Percentiles rank a stretch among this genome's conserved stretches.
Conservation (phyloP, 2,888 invertebrate species). For the Sacculina carcini region DNA sequence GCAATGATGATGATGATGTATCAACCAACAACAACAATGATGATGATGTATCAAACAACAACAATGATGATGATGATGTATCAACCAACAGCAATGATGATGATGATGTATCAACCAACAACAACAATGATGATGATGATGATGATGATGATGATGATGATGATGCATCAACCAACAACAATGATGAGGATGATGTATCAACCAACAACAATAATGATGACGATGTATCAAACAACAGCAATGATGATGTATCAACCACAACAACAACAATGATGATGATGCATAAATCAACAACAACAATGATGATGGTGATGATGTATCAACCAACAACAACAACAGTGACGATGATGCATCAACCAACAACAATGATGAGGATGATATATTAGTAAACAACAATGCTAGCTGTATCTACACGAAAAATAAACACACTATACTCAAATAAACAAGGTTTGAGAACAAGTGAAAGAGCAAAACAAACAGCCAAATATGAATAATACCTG, state of each 20-base stretch:
- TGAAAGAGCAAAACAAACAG: no score
- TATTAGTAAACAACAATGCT: no score
- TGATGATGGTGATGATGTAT: neutral
- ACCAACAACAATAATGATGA: neutral
- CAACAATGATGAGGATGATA: neutral
- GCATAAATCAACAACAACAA: neutral
- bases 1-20: neutral
- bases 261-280: neutral
- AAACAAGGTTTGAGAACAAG: no score
- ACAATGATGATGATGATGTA: neutral
- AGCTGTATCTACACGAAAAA: no score
- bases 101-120: constrained; percentile 15
- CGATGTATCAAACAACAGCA: neutral
- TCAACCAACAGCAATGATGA: neutral
- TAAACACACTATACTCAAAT: no score
- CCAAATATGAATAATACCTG: no score
- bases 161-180: neutral
- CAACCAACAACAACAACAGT: constrained; percentile 2
- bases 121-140: constrained; percentile 4
- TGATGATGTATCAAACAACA: neutral
- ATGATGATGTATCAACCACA: neutral
- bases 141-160: neutral
- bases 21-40: neutral
- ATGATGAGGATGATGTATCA: neutral
- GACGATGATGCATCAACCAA: neutral